Percentiles rank a stretch among this genome's conserved stretches.
Conservation (phyloP, 53 echinoderm and acorn worm species). For the Glandiceps talaboti region DNA sequence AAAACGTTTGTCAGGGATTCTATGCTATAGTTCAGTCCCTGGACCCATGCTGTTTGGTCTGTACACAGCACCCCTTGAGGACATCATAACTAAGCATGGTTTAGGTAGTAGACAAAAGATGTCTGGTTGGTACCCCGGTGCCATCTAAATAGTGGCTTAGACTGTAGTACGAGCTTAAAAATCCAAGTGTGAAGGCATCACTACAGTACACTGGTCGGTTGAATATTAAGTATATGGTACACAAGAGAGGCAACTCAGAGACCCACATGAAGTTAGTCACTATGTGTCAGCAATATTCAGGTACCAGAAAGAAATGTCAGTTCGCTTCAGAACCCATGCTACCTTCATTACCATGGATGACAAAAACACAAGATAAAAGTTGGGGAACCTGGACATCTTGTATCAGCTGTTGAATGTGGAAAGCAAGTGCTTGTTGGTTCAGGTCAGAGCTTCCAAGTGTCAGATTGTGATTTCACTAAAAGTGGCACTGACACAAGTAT, state of each 20-base stretch:
- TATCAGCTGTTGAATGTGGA: constrained; percentile 16
- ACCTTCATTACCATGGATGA: background rate
- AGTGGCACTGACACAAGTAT: constrained; percentile 2
- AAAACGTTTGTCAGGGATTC: no score
- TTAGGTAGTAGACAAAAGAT: no score
- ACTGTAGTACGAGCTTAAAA: background rate
- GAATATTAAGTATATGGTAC: constrained; percentile 8
- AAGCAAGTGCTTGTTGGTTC: constrained; percentile 9
- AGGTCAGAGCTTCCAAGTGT: background rate
- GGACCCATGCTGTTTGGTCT: no score
- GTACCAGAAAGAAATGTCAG: constrained; percentile 12
- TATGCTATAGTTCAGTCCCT: no score
- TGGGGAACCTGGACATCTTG: constrained; percentile 14
- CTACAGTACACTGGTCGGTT: background rate
- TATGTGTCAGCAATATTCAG: constrained; percentile 13
- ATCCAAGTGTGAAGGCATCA: background rate
- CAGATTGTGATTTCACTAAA: constrained; percentile 21
- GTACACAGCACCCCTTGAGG: no score
- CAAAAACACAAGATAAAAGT: background rate
- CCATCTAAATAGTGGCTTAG: background rate
- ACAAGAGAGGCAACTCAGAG: no score
- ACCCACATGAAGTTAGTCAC: constrained; percentile 4
- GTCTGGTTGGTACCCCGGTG: background rate
- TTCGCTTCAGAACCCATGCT: background rate
- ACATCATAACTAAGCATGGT: no score